A percentile compares a stretch with the other conserved stretches of the same genome.
phyloP scores from a whole-genome alignment of 2,888 invertebrate genomes.

The Microdon myrmicae region DNA sequence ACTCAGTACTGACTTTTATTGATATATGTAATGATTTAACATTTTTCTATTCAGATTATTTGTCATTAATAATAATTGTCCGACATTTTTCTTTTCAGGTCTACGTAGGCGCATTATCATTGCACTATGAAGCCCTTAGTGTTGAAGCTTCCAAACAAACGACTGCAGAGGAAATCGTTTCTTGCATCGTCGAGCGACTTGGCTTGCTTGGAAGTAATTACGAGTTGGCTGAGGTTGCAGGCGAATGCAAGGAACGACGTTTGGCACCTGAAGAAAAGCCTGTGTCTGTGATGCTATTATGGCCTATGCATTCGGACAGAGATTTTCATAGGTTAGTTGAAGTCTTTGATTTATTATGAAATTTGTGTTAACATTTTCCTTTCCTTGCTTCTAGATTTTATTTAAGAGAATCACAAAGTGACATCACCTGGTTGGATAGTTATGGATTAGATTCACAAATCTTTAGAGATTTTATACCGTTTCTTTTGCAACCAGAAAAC shows the following conservation, averaged over 20 bases:
- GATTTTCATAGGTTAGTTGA: constrained; percentile 57
- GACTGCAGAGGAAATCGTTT: constrained; percentile 90
- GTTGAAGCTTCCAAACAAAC: constrained; percentile 93
- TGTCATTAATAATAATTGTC: no score
- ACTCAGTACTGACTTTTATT: no score
- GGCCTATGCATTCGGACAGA: constrained; percentile 75
- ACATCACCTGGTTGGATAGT: constrained; percentile 87
- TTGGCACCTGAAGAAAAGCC: constrained; percentile 84
- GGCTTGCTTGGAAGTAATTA: constrained; percentile 75
- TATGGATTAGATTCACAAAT: constrained; percentile 91
- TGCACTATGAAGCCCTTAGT: constrained; percentile 88
- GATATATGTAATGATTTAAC: not conserved
- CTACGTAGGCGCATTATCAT: constrained; percentile 88
- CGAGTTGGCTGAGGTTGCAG: constrained; percentile 86
- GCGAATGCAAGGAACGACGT: constrained; percentile 91
- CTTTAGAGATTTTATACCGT: constrained; percentile 89
- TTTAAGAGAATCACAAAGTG: constrained; percentile 85
- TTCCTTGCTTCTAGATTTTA: constrained; percentile 76
- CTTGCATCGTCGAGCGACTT: constrained; percentile 83
- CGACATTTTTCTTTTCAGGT: constrained; percentile 71
- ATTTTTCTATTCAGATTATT: not conserved
- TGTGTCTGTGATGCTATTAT: constrained; percentile 83
- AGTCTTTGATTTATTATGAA: not conserved
- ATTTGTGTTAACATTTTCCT: not conserved
- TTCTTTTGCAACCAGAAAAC: constrained; percentile 91